Evolutionary conservation across 2,888 invertebrate species (phyloP), one percentile per base, ranked within the genome.

Genomic region (Reticulitermes lucifugus): DNA sequence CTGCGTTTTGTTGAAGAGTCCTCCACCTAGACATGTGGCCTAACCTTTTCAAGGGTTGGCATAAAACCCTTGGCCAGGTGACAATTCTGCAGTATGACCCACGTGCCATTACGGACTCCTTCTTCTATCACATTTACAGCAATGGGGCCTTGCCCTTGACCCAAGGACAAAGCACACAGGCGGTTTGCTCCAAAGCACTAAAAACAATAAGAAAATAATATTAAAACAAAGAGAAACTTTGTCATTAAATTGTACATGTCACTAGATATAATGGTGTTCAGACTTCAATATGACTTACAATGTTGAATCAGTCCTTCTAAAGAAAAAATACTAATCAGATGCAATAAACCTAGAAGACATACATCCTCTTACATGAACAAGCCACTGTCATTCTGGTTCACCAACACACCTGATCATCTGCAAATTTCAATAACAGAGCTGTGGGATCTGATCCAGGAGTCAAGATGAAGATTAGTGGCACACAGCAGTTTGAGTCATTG

Each of bases 21-120:
- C 46, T 83, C 65, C 35, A 55, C 5, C 55, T 55, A 18, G 55
- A 55, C 14, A 18, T 55, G 65, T 65, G n/a, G 25, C n/a, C 90
- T 89, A 91, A 96, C 96, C 92, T 95, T 96, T 91, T 98, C 98
- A 87, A 99, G 91, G 80, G 95, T 94, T 0, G 96, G 95, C 98
- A 99, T 98, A 94, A 98, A 99, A 89, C 98, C 98, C 89, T 97
- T 96, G 0, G 98, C 98, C 89, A 99, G 92, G 90, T 99, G 98
- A 89, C 98, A 99, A 91, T 99, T 99, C 92, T 98, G 98, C 84
- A 99, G 91, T 29, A 98, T 95, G 0, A 98, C 97, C 99, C 99
- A 99, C 79, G 96, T 95, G 1, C 98, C 98, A 87, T 94, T 93
- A 88, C 94, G 94, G 0, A 96, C 93, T 0, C 97, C 98, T 87